Conservation (phyloP, 2,113 vertebrate species). For the Gavia stellata region DNA sequence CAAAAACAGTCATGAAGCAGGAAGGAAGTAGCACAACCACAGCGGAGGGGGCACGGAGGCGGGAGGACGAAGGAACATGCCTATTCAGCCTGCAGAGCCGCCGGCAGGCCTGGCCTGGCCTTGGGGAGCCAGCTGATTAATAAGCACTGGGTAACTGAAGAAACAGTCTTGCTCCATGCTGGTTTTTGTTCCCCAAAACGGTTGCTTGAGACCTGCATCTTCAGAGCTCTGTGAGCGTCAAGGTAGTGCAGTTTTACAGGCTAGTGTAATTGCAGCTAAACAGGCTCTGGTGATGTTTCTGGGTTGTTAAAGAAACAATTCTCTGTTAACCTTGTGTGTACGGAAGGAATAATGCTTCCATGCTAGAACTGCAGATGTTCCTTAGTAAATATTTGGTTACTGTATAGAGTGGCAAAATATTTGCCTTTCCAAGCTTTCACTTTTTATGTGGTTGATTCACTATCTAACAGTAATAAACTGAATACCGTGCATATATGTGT, state of each 20-base stretch:
- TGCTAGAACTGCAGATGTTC: background rate
- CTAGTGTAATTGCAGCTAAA: fast-evolving
- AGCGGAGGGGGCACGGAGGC: background rate
- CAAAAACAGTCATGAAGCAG: background rate
- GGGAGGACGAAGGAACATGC: background rate
- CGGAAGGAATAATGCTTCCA: fast-evolving
- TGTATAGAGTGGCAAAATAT: background rate
- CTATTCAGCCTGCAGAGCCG: background rate
- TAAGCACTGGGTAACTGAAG: background rate
- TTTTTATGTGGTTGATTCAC: background rate
- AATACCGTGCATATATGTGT: fast-evolving
- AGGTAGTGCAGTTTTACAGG: background rate
- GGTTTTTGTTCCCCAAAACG: background rate
- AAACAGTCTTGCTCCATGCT: background rate
- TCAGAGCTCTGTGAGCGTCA: background rate
- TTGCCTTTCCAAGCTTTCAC: background rate
- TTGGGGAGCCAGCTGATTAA: background rate
- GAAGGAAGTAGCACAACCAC: constrained; percentile 11
- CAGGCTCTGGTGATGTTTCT: background rate
- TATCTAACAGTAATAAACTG: fast-evolving
- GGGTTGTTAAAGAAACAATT: fast-evolving
- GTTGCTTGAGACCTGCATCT: background rate
- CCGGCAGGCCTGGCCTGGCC: background rate
- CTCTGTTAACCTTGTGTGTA: background rate
- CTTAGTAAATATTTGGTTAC: background rate